Percentiles rank a stretch among this genome's conserved stretches.
Conservation (phyloP, 92 coral and sea anemone species). For the Pocillopora meandrina region DNA sequence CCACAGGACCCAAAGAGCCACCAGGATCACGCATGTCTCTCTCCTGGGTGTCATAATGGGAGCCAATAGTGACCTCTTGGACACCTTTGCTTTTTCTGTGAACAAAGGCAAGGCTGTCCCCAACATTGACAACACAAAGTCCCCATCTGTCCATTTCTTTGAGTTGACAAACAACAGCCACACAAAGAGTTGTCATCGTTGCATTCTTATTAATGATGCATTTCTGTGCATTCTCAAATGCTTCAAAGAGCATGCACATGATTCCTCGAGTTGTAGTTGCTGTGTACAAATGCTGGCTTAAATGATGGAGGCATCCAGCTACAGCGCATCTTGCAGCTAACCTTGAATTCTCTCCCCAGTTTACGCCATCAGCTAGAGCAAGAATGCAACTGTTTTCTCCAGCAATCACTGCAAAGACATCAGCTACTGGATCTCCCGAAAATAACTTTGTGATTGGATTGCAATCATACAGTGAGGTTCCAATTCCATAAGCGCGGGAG, state of each 20-base stretch:
- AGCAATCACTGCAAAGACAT: slow-evolving; percentile 91
- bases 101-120: slow-evolving; percentile 90
- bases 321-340: slow-evolving; percentile 97
- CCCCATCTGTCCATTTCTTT: slow-evolving; percentile 82
- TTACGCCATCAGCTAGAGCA: slow-evolving; percentile 96
- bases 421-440: slow-evolving; percentile 96
- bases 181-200: slow-evolving; percentile 93
- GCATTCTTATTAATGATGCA: slow-evolving; percentile 79
- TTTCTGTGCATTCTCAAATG: slow-evolving; percentile 82
- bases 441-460: slow-evolving; percentile 69
- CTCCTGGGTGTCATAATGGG: slow-evolving; percentile 70
- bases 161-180: slow-evolving; percentile 87
- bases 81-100: slow-evolving; percentile 71
- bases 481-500: slow-evolving; percentile 82
- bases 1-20: slow-evolving; percentile 95
- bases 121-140: slow-evolving; percentile 91
- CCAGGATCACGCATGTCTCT: slow-evolving; percentile 98
- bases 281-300: slow-evolving; percentile 63
- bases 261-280: slow-evolving; percentile 83
- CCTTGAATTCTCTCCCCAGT: slow-evolving; percentile 96
- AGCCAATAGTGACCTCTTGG: slow-evolving; percentile 92
- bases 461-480: slow-evolving; percentile 83
- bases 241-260: slow-evolving; percentile 62
- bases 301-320: slow-evolving; percentile 86
- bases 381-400: slow-evolving; percentile 87